These are phyloP conservation scores for Merops nubicus DNA, from an alignment of 2,113 vertebrate species.

Conservation along the genomic window DNA sequence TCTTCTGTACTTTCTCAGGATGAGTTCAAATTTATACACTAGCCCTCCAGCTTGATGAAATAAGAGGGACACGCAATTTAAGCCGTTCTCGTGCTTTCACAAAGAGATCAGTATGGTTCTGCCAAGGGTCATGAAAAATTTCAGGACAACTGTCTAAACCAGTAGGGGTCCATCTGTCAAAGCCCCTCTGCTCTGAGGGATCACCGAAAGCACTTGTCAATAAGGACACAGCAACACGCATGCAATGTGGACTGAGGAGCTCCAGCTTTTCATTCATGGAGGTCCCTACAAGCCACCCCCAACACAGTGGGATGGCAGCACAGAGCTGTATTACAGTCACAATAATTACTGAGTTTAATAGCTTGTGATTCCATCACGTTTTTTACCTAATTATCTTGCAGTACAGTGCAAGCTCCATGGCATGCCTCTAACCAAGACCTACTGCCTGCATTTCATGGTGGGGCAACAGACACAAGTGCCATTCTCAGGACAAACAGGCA, in stretches of 20 bases:
- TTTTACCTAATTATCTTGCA: neutral
- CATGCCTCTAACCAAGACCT: neutral
- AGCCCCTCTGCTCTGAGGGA: neutral
- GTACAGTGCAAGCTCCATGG: neutral
- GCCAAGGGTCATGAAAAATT: constrained; percentile 54
- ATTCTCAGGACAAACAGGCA: neutral
- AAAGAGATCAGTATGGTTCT: constrained; percentile 1
- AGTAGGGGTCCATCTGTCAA: constrained; percentile 16
- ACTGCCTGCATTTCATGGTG: neutral
- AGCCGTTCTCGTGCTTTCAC: constrained; percentile 19
- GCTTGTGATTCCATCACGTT: neutral
- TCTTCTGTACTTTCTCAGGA: constrained; percentile 1
- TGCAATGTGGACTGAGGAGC: neutral
- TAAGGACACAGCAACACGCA: neutral
- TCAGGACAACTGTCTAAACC: constrained; percentile 59
- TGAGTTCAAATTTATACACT: neutral
- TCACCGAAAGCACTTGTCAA: constrained; percentile 48
- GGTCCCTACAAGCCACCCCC: neutral
- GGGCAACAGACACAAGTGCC: neutral
- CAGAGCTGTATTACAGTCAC: neutral
- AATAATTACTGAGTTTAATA: neutral
- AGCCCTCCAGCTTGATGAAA: constrained; percentile 31
- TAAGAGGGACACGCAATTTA: constrained; percentile 3
- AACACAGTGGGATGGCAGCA: neutral
- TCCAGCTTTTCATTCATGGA: neutral